Base-by-base conservation (phyloP, 2,113 vertebrate species). In the Chaetorhynchus papuensis region DNA sequence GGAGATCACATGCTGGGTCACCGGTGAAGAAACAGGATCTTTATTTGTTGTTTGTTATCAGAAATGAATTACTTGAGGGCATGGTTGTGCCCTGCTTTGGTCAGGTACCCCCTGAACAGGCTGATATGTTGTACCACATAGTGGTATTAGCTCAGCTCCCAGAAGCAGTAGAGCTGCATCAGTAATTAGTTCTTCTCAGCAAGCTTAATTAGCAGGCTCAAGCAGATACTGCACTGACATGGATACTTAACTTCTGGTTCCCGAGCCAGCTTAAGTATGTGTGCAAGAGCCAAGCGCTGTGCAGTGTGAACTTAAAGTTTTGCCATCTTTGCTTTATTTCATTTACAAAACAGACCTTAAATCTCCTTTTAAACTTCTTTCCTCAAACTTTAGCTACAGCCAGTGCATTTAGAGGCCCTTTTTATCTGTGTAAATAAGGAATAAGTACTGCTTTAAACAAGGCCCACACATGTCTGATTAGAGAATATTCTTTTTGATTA, bases 131-230 rank as follows among this genome's bases (percentile, higher is more conserved):
- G 91, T 93, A 89, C 76, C 7, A 35, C 86, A n/a, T 44, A 47
- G 83, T 86, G 76, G 91, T 96, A 89, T 96, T 96, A 97, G 91
- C 94, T 89, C 47, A 7, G 76, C 68, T 95, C 89, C 83, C 93
- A 93, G 86, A 93, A 96, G 96, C 93, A 78, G 89, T 77, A 89
- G 79, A 97, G 72, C 92, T 94, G 96, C 94, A 86, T 97, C 89
- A 94, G 80, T 97, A 97, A 97, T 97, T 93, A 96, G 95, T 95
- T 97, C 88, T 94, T 90, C 93, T 97, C 90, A 93, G 93, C 80
- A 83, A 96, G 92, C 96, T 94, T 97, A 97, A 96, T 95, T 97
- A 97, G 94, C 94, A 95, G 94, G 93, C 96, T 97, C 72, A 90
- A 83, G 94, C 94, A 96, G 91, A 94, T 89, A 83, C 91, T 86